Conservation (phyloP, 2,888 invertebrate species). For the Ligdia adustata region DNA sequence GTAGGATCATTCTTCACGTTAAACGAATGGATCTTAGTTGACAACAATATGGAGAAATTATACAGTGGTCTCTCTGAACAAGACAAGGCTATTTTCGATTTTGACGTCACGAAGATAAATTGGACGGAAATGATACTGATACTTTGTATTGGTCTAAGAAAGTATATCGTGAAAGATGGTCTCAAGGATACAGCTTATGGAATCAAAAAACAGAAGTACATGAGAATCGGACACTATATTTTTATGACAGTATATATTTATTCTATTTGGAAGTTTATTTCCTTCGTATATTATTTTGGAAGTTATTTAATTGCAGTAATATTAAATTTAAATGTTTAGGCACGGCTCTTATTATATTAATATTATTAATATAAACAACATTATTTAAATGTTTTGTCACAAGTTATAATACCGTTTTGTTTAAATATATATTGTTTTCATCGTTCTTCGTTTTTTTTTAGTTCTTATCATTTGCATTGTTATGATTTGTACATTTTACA, state of each 20-base stretch:
- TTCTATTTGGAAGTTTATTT: background rate
- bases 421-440: no score
- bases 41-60: conserved; percentile 16
- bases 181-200: conserved; percentile 7
- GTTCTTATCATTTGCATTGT: no score
- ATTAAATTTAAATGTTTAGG: no score
- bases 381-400: no score
- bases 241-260: conserved; percentile 1
- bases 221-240: conserved; percentile 9
- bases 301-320: background rate
- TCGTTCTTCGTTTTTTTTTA: no score
- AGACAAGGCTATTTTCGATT: conserved; percentile 30
- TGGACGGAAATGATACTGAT: conserved; percentile 16
- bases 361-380: no score
- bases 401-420: no score
- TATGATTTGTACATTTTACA: no score
- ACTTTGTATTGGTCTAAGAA: conserved; percentile 14
- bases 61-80: conserved; percentile 18
- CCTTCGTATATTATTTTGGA: background rate
- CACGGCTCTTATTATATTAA: no score
- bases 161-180: conserved; percentile 26
- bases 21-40: conserved; percentile 2
- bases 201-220: background rate
- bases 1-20: background rate
- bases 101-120: conserved; percentile 23